These are phyloP conservation scores for Brachionus asplanchnoidis DNA, from an alignment of 1,140 invertebrate species.

Conservation along the genomic window DNA sequence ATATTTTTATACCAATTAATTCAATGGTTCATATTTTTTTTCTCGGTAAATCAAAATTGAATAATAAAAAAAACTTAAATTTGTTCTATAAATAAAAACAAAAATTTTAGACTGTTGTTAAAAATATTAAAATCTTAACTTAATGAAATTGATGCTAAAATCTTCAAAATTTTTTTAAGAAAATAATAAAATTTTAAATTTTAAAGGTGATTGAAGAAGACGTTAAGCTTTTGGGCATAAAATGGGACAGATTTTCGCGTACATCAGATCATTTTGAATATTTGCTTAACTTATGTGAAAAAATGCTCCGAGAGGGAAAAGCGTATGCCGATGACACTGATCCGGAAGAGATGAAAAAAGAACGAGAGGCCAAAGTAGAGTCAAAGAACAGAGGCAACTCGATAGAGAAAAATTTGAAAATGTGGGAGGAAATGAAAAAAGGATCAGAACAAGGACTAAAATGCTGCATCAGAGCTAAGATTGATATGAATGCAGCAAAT, in stretches of 20 bases:
- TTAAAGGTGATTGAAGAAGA: conserved; percentile 89
- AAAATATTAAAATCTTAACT: too few species aligned
- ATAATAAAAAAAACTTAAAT: too few species aligned
- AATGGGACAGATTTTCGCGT: conserved; percentile 85
- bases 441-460: conserved; percentile 72
- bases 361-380: conserved; percentile 80
- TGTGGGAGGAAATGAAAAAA: conserved; percentile 93
- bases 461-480: conserved; percentile 91
- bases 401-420: conserved; percentile 74
- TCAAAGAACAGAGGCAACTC: conserved; percentile 80
- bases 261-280: conserved; percentile 95
- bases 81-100: too few species aligned
- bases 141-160: too few species aligned
- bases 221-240: conserved; percentile 80
- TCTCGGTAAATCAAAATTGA: too few species aligned
- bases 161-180: background rate
- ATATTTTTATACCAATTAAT: too few species aligned
- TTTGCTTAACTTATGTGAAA: conserved; percentile 80
- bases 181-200: background rate
- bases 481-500: conserved; percentile 91
- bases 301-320: conserved; percentile 76
- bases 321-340: conserved; percentile 96
- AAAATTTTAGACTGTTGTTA: too few species aligned
- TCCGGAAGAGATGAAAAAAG: conserved; percentile 84
- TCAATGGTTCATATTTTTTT: too few species aligned